Conservation (phyloP, 2,113 vertebrate species). For the Origma solitaria region DNA sequence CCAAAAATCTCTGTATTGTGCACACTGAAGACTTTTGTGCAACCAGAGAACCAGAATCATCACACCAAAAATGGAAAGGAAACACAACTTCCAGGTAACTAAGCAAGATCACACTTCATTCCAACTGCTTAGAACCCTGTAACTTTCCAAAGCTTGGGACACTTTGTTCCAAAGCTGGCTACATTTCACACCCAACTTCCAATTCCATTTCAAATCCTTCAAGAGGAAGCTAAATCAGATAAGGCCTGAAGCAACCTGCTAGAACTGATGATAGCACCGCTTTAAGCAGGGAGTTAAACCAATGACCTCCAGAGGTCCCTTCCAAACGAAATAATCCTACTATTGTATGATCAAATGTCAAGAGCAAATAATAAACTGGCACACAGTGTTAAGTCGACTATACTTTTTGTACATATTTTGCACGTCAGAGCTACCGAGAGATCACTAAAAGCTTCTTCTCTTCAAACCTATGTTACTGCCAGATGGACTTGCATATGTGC, state of each 20-base stretch:
- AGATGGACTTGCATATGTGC: rapidly evolving
- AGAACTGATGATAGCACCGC: not conserved
- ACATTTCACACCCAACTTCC: not conserved
- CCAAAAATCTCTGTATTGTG: not conserved
- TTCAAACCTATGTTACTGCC: not conserved
- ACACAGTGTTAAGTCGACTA: not conserved
- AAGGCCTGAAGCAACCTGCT: not conserved
- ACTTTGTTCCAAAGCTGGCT: not conserved
- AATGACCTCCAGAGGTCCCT: not conserved
- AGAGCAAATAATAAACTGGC: not conserved
- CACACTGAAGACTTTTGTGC: not conserved
- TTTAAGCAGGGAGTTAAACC: not conserved
- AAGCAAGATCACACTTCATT: not conserved
- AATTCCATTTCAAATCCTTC: not conserved
- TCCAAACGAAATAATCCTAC: not conserved
- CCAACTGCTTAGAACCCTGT: not conserved
- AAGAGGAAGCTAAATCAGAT: not conserved
- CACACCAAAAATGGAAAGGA: not conserved
- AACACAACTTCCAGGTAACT: not conserved
- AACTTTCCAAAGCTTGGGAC: not conserved
- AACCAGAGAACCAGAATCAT: not conserved
- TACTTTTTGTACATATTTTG: not conserved
- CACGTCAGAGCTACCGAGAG: not conserved
- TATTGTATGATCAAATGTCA: not conserved
- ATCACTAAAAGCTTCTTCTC: not conserved